These are phyloP conservation scores for Epinotia demarniana DNA, from an alignment of 2,888 invertebrate species.

Conservation along the genomic window DNA sequence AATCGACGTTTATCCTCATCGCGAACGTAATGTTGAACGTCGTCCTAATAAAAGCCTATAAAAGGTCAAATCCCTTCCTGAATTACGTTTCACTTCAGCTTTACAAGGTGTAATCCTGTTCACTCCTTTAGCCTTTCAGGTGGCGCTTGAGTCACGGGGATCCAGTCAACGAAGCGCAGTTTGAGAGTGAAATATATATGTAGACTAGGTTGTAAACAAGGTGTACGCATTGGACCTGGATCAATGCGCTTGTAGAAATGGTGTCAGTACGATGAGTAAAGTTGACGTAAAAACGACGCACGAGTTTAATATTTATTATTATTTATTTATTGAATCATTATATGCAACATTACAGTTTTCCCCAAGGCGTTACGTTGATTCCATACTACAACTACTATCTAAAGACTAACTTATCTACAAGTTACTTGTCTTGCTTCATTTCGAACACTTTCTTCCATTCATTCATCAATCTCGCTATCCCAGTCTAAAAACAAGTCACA, in stretches of 20 bases:
- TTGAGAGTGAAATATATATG: slow-evolving; percentile 51
- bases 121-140: slow-evolving; percentile 4
- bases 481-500: too few relatives aligned
- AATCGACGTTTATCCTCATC: slow-evolving; percentile 10
- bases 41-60: slow-evolving; percentile 22
- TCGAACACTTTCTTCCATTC: too few relatives aligned
- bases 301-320: too few relatives aligned
- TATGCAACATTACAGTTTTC: too few relatives aligned
- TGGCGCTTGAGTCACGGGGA: slow-evolving; percentile 42
- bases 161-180: slow-evolving; percentile 48
- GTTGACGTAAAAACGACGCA: slow-evolving; percentile 42
- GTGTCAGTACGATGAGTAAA: slow-evolving; percentile 22
- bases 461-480: too few relatives aligned
- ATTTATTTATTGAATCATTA: too few relatives aligned
- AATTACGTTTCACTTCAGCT: slow-evolving; percentile 30
- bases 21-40: neutral
- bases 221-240: slow-evolving; percentile 36
- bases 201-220: slow-evolving; percentile 48
- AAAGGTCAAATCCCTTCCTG: slow-evolving; percentile 35
- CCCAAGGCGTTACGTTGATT: too few relatives aligned
- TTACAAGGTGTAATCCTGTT: slow-evolving; percentile 34
- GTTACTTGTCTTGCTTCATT: too few relatives aligned
- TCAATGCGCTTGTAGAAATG: slow-evolving; percentile 12
- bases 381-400: too few relatives aligned
- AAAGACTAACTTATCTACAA: too few relatives aligned